Evolutionary conservation across 2,797 vertebrate genomes (phyloP).

Genomic region (Leucoraja ocellata): DNA sequence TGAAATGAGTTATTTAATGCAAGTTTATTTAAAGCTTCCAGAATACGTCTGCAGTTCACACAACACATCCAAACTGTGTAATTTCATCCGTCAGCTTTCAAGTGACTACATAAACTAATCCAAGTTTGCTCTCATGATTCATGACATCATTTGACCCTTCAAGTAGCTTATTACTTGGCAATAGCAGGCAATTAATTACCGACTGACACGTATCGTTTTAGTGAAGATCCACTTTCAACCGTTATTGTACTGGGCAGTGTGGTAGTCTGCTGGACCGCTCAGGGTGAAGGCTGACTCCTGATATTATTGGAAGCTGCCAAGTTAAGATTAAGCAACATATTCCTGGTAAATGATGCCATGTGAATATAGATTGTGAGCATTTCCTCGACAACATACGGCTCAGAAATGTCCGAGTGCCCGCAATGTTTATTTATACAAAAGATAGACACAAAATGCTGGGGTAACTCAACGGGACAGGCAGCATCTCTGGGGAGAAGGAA

Average conservation of each 20-base stretch:
- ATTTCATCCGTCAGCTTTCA: not conserved
- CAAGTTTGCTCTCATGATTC: constrained; percentile 3
- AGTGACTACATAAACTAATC: not conserved
- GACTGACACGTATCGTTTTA: not conserved
- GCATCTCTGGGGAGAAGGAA: too few relatives aligned
- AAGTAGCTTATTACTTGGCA: not conserved
- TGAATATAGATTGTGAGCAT: not conserved
- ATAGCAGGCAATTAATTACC: not conserved
- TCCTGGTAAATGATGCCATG: not conserved
- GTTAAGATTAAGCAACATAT: not conserved
- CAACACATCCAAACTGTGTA: not conserved
- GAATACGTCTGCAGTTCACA: not conserved
- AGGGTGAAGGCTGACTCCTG: not conserved
- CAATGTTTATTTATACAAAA: not conserved
- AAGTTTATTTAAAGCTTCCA: constrained; percentile 26
- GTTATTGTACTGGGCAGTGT: not conserved
- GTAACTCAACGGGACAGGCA: too few relatives aligned
- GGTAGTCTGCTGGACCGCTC: not conserved
- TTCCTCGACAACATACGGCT: constrained; percentile 1
- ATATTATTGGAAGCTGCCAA: not conserved
- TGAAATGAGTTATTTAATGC: not conserved
- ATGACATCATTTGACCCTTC: not conserved
- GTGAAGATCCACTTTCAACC: not conserved
- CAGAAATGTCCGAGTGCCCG: not conserved
- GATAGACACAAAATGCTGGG: too few relatives aligned